Percentiles rank a stretch among this genome's conserved stretches.
Conservation (phyloP, 2,113 vertebrate genomes). For the Oreochromis niloticus region DNA sequence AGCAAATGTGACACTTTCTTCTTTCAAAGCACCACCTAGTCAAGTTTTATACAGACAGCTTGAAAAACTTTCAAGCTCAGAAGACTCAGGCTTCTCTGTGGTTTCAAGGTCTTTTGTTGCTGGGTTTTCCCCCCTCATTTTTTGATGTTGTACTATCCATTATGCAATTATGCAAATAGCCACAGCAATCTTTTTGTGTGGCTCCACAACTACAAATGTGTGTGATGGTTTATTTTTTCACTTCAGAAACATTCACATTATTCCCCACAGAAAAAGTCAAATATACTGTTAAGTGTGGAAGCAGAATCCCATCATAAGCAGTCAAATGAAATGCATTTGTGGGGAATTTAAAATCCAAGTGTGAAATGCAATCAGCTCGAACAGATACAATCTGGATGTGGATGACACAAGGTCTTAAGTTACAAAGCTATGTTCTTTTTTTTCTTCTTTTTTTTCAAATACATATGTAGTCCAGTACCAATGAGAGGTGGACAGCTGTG, state of each 20-base stretch:
- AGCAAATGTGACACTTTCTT: not conserved
- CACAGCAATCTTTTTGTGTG: not conserved
- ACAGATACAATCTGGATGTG: not conserved
- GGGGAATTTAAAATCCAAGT: not conserved
- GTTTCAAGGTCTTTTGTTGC: not conserved
- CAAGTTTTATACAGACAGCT: not conserved
- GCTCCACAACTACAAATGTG: not conserved
- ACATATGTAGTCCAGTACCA: not conserved
- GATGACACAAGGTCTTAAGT: not conserved
- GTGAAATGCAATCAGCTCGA: not conserved
- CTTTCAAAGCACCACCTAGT: not conserved
- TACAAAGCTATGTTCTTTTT: not conserved
- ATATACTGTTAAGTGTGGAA: not conserved
- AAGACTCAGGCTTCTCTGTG: not conserved
- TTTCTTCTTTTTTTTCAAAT: not conserved
- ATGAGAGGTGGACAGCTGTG: not conserved
- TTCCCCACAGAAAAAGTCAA: not conserved
- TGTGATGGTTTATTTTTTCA: not conserved
- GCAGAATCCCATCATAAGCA: not conserved
- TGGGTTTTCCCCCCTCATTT: not conserved
- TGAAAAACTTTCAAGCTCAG: not conserved
- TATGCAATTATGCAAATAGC: slow-evolving; percentile 18
- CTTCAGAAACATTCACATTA: not conserved
- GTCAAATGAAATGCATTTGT: not conserved
- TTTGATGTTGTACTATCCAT: not conserved